Evolutionary conservation across 2,797 vertebrate genomes (phyloP), one percentile per base, ranked within the genome.

Genomic region (Propithecus perrieri): DNA sequence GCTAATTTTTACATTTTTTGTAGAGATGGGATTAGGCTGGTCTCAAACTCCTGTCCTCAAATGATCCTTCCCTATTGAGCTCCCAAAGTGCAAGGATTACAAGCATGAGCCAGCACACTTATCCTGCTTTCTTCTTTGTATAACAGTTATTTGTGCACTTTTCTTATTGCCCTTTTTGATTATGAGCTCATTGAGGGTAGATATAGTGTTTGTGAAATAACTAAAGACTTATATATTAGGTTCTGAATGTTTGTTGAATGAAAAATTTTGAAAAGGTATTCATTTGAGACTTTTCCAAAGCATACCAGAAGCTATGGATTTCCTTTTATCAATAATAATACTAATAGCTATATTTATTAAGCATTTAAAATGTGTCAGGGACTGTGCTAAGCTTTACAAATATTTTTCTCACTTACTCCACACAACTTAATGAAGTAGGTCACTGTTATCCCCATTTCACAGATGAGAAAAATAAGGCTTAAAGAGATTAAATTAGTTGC

Each of bases 301-400:
- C 5, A 20, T 88, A 55, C 1, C 24, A 74, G 26, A 86, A 92
- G 14, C 8, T 72, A 35, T 87, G 35, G 7, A 78, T 67, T 94
- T 78, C 43, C 65, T 93, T 97, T 83, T 57, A 63, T 85, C 28
- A 72, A 79, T 67, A 87, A 76, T 85, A 55, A 75, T 85, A 55
- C 83, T 38, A 65, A 74, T 50, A 86, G 10, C 13, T 85, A 5
- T 61, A 48, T 85, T 67, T 35, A 72, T 38, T 93, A 95, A 85
- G 46, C 43, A 75, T 24, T 85, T 93, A n/a, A 83, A 65, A 38
- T 53, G 17, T 69, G 8, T 69, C 71, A 85, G 53, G 6, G 33
- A 22, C 59, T 85, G 18, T 48, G 28, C 8, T 89, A 80, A 91
- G 13, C 22, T 63, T 86, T 93, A 75, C 20, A 90, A 59, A 72